These are phyloP conservation scores for Adelognathus sp. DNA, from an alignment of 2,888 invertebrate genomes.

Conservation along the genomic window DNA sequence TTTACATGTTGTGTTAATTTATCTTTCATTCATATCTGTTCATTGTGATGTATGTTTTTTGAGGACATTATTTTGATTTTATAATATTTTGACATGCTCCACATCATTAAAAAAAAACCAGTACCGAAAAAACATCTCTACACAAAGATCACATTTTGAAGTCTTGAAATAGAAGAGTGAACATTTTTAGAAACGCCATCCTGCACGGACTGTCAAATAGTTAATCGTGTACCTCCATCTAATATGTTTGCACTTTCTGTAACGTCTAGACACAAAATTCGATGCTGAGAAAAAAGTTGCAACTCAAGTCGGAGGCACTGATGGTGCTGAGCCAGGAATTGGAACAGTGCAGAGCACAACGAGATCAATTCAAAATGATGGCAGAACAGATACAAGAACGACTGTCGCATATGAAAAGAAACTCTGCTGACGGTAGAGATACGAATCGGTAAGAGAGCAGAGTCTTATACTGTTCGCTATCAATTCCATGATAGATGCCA, in stretches of 20 bases:
- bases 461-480: no score
- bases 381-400: conserved; percentile 88
- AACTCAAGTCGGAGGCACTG: conserved; percentile 92
- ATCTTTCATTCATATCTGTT: no score
- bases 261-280: conserved; percentile 25
- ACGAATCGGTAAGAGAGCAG: conserved; percentile 65
- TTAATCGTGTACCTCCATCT: background rate
- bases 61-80: no score
- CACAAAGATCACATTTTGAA: no score
- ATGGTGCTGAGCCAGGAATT: conserved; percentile 90
- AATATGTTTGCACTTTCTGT: background rate
- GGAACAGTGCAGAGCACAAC: conserved; percentile 89
- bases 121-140: no score
- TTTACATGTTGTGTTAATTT: no score
- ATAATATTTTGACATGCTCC: no score
- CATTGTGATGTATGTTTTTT: no score
- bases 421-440: conserved; percentile 66
- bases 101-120: no score
- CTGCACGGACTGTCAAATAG: no score
- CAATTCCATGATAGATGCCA: background rate
- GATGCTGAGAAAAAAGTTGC: conserved; percentile 83
- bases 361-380: conserved; percentile 91
- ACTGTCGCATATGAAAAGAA: conserved; percentile 82
- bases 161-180: no score
- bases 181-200: no score